A percentile compares a stretch with the other conserved stretches of the same genome.
Evolutionary conservation across 2,113 vertebrate genomes (phyloP).

Genomic region (Tragelaphus buxtoni): DNA sequence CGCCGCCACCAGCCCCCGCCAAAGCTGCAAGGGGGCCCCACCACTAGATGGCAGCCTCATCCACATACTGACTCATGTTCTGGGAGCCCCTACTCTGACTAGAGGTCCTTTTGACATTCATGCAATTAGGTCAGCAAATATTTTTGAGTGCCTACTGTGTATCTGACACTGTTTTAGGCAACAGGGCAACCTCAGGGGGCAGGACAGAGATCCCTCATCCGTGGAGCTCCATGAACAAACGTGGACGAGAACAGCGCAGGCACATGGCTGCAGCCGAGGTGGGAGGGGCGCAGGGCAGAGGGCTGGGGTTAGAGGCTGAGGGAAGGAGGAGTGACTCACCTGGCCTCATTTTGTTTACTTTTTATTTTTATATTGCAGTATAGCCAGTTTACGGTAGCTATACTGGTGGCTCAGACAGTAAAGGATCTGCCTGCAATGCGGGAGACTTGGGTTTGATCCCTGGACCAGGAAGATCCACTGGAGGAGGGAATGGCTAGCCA

Average conservation of each 20-base stretch:
- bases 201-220: background rate
- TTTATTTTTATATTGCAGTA: background rate
- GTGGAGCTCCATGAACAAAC: fast-evolving
- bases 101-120: background rate
- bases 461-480: background rate
- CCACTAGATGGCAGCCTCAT: slow-evolving; percentile 50
- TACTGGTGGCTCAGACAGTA: background rate
- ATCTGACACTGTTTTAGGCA: background rate
- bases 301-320: too few species aligned
- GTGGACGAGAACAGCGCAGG: background rate
- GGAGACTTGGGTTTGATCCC: background rate
- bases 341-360: background rate
- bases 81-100: background rate
- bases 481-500: background rate
- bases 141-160: background rate
- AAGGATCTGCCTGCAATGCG: background rate
- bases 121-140: background rate
- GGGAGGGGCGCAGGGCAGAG: fast-evolving
- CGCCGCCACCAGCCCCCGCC: too few species aligned
- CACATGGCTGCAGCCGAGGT: background rate
- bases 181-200: background rate
- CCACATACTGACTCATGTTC: background rate
- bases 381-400: background rate
- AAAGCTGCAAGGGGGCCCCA: background rate
- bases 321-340: background rate